Percentiles rank a stretch among this genome's conserved stretches.
These are phyloP conservation scores for Leuciscus idus DNA, from an alignment of 2,113 vertebrate genomes.

Conservation along the genomic window DNA sequence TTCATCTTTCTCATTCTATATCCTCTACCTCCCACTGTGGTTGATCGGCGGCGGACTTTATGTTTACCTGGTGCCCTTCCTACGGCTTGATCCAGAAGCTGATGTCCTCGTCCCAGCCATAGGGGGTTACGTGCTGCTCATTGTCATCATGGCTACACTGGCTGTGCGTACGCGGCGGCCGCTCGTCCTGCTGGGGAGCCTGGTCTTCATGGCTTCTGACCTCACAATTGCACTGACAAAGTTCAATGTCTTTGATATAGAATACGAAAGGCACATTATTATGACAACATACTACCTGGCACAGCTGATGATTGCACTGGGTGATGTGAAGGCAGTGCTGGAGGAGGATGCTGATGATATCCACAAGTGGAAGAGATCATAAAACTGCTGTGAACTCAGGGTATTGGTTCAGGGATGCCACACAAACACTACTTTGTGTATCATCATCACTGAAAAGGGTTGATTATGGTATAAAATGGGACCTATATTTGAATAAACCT, in stretches of 20 bases:
- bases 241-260: slow-evolving; percentile 67
- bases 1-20: slow-evolving; percentile 58
- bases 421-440: neutral
- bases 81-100: slow-evolving; percentile 62
- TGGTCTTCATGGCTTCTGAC: slow-evolving; percentile 80
- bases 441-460: neutral
- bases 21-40: slow-evolving; percentile 57
- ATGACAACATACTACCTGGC: slow-evolving; percentile 85
- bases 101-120: slow-evolving; percentile 66
- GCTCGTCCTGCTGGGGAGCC: slow-evolving; percentile 66
- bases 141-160: slow-evolving; percentile 72
- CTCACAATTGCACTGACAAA: slow-evolving; percentile 70
- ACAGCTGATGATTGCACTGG: slow-evolving; percentile 79
- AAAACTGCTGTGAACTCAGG: slow-evolving; percentile 32
- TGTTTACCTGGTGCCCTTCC: slow-evolving; percentile 66
- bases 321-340: slow-evolving; percentile 67
- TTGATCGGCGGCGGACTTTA: slow-evolving; percentile 43
- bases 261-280: slow-evolving; percentile 61
- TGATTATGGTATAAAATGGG: neutral
- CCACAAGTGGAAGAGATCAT: slow-evolving; percentile 75
- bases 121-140: slow-evolving; percentile 66
- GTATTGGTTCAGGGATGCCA: neutral
- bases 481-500: neutral
- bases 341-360: slow-evolving; percentile 58
- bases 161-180: slow-evolving; percentile 60